These are phyloP conservation scores for Mellivora capensis DNA, from an alignment of 2,113 vertebrate genomes.

Conservation along the genomic window DNA sequence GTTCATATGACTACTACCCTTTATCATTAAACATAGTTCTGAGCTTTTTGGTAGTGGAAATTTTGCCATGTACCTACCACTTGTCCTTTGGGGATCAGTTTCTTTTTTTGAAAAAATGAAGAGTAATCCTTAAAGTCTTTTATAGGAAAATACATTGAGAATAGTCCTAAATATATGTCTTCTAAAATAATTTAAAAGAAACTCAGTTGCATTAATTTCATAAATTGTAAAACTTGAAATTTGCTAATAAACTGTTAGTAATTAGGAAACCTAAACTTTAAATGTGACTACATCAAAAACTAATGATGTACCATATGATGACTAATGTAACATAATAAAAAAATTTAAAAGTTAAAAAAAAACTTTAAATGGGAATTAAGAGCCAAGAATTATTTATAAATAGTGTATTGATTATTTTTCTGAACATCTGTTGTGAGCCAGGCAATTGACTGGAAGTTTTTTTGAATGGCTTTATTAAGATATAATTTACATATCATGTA, in stretches of 20 bases:
- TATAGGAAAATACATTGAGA: neutral
- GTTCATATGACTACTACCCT: neutral
- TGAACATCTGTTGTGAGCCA: neutral
- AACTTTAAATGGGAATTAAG: constrained; percentile 15
- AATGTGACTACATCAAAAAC: neutral
- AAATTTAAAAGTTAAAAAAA: no score
- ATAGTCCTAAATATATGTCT: neutral
- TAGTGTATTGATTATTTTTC: neutral
- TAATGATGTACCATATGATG: no score
- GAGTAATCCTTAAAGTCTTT: neutral
- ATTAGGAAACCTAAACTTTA: neutral
- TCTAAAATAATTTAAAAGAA: constrained; percentile 17
- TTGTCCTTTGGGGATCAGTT: neutral
- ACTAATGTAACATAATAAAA: no score
- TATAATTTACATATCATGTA: neutral
- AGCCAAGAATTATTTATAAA: neutral
- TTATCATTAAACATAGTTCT: neutral
- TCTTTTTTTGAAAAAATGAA: neutral
- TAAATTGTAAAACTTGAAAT: constrained; percentile 15
- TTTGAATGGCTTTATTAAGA: neutral
- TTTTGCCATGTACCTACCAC: neutral
- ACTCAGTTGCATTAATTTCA: neutral
- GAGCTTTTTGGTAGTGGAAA: neutral
- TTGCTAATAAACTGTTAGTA: neutral
- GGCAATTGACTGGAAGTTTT: neutral